Conservation (phyloP, 1,140 invertebrate genomes). For the Brachionus manjavacas region DNA sequence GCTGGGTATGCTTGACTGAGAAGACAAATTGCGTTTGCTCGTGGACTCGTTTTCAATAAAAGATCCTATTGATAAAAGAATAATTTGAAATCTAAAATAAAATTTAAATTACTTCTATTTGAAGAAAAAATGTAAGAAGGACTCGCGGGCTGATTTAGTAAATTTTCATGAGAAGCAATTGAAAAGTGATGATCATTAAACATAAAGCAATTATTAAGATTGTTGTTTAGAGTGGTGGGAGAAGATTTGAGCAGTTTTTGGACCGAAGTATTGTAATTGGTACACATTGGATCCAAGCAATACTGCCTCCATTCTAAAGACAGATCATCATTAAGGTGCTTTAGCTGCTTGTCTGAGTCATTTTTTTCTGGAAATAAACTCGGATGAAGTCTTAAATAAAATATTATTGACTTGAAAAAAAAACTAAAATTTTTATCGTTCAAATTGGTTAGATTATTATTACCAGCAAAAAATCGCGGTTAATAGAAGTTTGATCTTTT, state of each 20-base stretch:
- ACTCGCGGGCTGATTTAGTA: neutral
- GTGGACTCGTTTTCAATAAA: neutral
- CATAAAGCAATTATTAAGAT: neutral
- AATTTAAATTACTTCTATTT: neutral
- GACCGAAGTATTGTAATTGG: conserved; percentile 22
- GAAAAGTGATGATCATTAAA: neutral
- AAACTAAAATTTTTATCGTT: neutral
- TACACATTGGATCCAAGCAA: conserved; percentile 23
- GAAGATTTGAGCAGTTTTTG: neutral
- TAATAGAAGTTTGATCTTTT: neutral
- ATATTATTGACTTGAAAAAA: conserved; percentile 33
- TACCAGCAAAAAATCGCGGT: conserved; percentile 4
- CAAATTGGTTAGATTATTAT: too few relatives aligned
- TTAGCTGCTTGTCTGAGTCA: conserved; percentile 9
- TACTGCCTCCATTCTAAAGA: conserved; percentile 27
- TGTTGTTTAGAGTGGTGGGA: neutral
- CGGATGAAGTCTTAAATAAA: conserved; percentile 42
- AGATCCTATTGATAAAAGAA: neutral
- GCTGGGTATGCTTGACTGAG: neutral
- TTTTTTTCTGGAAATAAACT: neutral
- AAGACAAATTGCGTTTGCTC: neutral
- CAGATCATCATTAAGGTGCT: neutral
- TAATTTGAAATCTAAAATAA: too few relatives aligned
- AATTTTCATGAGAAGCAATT: neutral
- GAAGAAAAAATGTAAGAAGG: neutral